phyloP scores from a whole-genome alignment of 2,113 vertebrate species.

The Polyodon spathula region DNA sequence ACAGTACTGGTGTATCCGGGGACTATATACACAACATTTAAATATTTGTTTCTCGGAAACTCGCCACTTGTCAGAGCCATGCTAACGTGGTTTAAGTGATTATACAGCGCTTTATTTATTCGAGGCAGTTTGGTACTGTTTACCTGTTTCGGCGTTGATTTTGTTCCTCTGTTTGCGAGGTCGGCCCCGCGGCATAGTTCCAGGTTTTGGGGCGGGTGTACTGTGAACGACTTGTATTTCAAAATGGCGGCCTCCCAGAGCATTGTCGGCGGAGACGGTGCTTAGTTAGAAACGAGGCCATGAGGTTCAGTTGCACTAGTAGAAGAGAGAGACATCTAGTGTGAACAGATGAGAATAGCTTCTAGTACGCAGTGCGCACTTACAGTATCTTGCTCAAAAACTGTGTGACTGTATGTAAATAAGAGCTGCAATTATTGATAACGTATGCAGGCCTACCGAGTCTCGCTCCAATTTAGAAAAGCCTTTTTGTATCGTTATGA shows the following conservation, averaged over 20 bases:
- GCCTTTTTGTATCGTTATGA: too few relatives aligned
- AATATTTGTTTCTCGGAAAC: conserved; percentile 42
- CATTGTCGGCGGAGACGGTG: conserved; percentile 19
- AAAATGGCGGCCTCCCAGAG: conserved; percentile 57
- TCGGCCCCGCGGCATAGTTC: conserved; percentile 93
- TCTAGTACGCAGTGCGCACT: not conserved
- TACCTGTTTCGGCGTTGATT: conserved; percentile 77
- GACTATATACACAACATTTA: conserved; percentile 76
- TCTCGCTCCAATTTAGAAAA: too few relatives aligned
- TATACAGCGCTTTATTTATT: conserved; percentile 44
- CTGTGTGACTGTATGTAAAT: too few relatives aligned
- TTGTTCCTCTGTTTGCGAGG: conserved; percentile 76
- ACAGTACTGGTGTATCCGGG: conserved; percentile 78
- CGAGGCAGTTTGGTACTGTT: conserved; percentile 49
- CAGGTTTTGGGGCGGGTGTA: conserved; percentile 64
- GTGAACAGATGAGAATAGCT: conserved; percentile 2
- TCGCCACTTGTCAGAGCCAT: conserved; percentile 24
- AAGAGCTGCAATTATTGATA: too few relatives aligned
- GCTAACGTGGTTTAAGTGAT: conserved; percentile 30
- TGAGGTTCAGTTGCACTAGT: conserved; percentile 3
- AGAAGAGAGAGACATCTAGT: conserved; percentile 56
- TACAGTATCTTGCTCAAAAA: not conserved
- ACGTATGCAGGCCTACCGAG: too few relatives aligned
- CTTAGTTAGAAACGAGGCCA: conserved; percentile 12
- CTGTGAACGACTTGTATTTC: conserved; percentile 61